Conservation (phyloP, 2,113 vertebrate genomes). For the Neomonachus schauinslandi region DNA sequence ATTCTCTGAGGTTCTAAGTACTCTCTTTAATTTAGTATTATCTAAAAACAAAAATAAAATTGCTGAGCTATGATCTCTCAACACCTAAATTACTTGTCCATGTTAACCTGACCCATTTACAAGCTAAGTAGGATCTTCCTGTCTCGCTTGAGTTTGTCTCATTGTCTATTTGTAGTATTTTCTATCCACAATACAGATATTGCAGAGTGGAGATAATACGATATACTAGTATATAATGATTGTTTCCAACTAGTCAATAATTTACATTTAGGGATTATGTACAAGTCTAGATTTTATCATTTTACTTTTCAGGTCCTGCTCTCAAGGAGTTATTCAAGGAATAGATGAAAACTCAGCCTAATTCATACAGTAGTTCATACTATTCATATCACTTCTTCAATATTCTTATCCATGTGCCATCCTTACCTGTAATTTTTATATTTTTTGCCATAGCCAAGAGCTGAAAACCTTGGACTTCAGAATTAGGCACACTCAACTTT, state of each 20-base stretch:
- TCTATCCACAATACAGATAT: background rate
- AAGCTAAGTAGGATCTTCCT: background rate
- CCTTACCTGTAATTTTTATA: background rate
- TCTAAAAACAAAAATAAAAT: constrained; percentile 60
- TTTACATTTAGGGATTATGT: background rate
- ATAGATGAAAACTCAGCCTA: background rate
- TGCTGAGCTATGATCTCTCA: background rate
- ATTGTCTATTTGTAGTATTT: background rate
- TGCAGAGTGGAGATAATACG: background rate
- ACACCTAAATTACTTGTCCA: constrained; percentile 19
- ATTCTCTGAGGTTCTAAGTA: background rate
- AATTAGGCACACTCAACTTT: background rate
- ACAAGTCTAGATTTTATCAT: background rate
- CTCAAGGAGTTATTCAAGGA: background rate
- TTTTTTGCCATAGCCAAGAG: background rate
- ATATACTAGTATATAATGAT: background rate
- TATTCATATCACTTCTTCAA: background rate
- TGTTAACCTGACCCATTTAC: constrained; percentile 42
- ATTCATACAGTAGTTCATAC: background rate
- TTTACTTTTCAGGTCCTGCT: background rate
- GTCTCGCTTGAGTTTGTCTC: background rate
- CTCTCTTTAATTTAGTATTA: constrained; percentile 38
- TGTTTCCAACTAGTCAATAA: background rate
- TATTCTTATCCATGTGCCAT: background rate
- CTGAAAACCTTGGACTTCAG: background rate